A percentile compares a stretch with the other conserved stretches of the same genome.
phyloP scores from a whole-genome alignment of 2,888 invertebrate species.

The Drosophila longiperda region DNA sequence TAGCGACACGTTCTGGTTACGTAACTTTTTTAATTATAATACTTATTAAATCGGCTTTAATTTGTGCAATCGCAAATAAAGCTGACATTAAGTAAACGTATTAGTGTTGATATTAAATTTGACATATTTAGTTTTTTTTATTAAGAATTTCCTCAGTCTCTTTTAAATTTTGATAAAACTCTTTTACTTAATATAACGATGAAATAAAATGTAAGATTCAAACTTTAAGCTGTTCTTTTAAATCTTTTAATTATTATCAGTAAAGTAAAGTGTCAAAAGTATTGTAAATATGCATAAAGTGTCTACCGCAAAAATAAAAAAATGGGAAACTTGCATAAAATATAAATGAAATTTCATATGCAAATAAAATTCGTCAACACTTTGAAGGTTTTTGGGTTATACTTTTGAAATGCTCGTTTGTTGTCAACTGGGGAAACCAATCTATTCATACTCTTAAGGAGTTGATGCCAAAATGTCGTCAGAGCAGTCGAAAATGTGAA shows the following conservation, averaged over 20 bases:
- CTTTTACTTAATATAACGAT: neutral
- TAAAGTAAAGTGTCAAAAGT: neutral
- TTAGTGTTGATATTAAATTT: neutral
- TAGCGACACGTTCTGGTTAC: neutral
- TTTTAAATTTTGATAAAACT: neutral
- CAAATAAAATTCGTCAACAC: conserved; percentile 59
- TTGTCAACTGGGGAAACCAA: conserved; percentile 43
- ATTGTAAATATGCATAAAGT: neutral
- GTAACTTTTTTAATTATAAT: conserved; percentile 21
- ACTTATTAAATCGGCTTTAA: conserved; percentile 4
- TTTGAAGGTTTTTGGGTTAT: conserved; percentile 6
- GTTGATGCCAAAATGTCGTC: conserved; percentile 24
- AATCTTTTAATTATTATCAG: neutral
- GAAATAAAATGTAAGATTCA: neutral
- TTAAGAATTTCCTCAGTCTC: no score
- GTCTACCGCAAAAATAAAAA: neutral
- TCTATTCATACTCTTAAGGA: conserved; percentile 26
- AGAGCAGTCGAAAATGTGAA: conserved; percentile 3
- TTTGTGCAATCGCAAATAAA: neutral
- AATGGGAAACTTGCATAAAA: neutral
- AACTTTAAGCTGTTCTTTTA: neutral
- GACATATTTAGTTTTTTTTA: neutral
- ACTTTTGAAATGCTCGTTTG: conserved; percentile 21
- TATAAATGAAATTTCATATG: conserved; percentile 49
- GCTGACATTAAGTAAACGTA: neutral